Evolutionary conservation across 2,113 vertebrate genomes (phyloP).

Genomic region (Oryzias curvinotus): DNA sequence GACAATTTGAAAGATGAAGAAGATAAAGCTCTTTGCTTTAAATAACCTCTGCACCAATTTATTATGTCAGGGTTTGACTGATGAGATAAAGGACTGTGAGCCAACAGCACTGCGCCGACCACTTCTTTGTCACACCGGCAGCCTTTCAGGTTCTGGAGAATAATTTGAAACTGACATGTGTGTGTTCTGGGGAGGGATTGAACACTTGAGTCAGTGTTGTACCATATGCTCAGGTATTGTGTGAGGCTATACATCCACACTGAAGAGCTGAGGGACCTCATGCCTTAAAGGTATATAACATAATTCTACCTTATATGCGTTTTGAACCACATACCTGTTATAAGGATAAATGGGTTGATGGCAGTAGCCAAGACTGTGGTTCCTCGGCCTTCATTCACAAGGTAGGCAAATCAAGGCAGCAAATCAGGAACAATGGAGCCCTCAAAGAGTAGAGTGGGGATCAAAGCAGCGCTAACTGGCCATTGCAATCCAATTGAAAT

Average conservation of each 20-base stretch:
- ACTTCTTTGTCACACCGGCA: slow-evolving; percentile 26
- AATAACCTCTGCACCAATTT: slow-evolving; percentile 45
- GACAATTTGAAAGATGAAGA: slow-evolving; percentile 35
- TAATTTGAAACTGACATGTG: slow-evolving; percentile 29
- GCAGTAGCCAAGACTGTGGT: slow-evolving; percentile 50
- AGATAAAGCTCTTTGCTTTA: slow-evolving; percentile 26
- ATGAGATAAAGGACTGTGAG: slow-evolving; percentile 38
- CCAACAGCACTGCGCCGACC: slow-evolving; percentile 35
- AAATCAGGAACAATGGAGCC: slow-evolving; percentile 79
- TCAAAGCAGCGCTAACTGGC: slow-evolving; percentile 80
- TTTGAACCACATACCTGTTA: slow-evolving; percentile 47
- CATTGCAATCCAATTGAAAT: slow-evolving; percentile 85
- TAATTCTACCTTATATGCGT: slow-evolving; percentile 51
- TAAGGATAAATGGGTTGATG: slow-evolving; percentile 58
- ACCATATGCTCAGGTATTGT: slow-evolving; percentile 2
- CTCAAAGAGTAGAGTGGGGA: slow-evolving; percentile 77
- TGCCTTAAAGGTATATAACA: slow-evolving; percentile 37
- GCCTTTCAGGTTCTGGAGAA: slow-evolving; percentile 13
- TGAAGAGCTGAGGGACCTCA: slow-evolving; percentile 21
- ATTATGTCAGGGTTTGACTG: slow-evolving; percentile 44
- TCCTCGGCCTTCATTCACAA: slow-evolving; percentile 68
- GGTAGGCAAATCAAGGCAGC: slow-evolving; percentile 76
- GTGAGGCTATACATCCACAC: slow-evolving; percentile 14
- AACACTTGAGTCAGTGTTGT: slow-evolving; percentile 21
- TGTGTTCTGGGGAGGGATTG: slow-evolving; percentile 11